These are phyloP conservation scores for Epinephelus fuscoguttatus DNA, from an alignment of 2,113 vertebrate genomes.

Conservation along the genomic window DNA sequence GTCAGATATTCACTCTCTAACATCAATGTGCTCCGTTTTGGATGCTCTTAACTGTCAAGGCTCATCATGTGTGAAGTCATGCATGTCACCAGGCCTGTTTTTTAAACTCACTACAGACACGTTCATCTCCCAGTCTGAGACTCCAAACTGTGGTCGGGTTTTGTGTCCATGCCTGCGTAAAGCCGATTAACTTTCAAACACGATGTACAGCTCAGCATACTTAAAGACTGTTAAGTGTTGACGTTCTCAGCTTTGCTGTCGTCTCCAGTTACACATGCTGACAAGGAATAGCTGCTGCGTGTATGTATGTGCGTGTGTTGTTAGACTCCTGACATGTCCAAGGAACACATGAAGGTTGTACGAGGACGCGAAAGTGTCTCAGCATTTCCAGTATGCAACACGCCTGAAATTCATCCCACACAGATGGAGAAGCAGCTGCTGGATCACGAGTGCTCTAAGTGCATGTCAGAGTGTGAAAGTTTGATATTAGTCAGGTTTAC, in stretches of 20 bases:
- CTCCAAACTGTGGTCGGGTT: not conserved
- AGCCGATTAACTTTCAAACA: not conserved
- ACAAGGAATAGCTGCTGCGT: not conserved
- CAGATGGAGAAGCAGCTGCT: constrained; percentile 50
- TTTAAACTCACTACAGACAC: not conserved
- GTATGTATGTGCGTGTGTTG: not conserved
- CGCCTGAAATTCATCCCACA: constrained; percentile 43
- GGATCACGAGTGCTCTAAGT: constrained; percentile 34
- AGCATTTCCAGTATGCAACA: constrained; percentile 34
- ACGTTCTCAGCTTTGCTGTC: constrained; percentile 34
- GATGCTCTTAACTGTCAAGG: not conserved
- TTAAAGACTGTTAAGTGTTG: constrained; percentile 17
- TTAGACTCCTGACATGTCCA: not conserved
- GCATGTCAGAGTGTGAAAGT: constrained; percentile 42
- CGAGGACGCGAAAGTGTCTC: constrained; percentile 13
- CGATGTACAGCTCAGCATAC: not conserved
- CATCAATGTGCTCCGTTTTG: not conserved
- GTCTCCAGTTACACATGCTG: constrained; percentile 44
- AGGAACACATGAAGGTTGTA: not conserved
- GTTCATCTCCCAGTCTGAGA: not conserved
- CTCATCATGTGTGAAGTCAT: not conserved
- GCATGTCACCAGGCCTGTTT: not conserved
- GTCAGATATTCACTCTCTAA: constrained; percentile 27
- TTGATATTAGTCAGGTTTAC: constrained; percentile 38
- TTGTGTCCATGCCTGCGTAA: not conserved